Evolutionary conservation across 2,888 invertebrate genomes (phyloP).

Genomic region (Parnassius glacialis): DNA sequence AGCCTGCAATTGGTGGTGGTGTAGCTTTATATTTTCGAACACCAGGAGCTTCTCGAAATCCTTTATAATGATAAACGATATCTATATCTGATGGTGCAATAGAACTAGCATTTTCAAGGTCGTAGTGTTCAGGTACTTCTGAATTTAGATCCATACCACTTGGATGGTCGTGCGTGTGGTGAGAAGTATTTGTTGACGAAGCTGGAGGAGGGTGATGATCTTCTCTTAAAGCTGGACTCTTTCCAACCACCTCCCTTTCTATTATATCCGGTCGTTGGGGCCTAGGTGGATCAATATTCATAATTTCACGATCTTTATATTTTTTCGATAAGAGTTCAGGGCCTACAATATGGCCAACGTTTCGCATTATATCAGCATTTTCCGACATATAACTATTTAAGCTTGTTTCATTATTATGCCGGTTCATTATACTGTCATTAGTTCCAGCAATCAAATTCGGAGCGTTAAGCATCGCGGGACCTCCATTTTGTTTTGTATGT

Average conservation of each 20-base stretch:
- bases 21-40: conserved; percentile 93
- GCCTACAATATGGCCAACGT: conserved; percentile 89
- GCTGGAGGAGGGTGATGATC: conserved; percentile 91
- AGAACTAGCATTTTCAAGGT: conserved; percentile 97
- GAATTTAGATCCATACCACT: conserved; percentile 87
- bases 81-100: conserved; percentile 99
- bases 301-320: conserved; percentile 92
- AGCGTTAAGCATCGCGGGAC: conserved; percentile 85
- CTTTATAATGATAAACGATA: conserved; percentile 97
- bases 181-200: conserved; percentile 85
- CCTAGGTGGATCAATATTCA: conserved; percentile 85
- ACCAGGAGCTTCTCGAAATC: conserved; percentile 92
- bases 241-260: conserved; percentile 92
- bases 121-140: conserved; percentile 95
- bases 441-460: conserved; percentile 85
- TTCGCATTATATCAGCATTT: conserved; percentile 87
- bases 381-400: conserved; percentile 87
- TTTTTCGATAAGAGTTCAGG: conserved; percentile 94
- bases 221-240: conserved; percentile 89
- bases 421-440: conserved; percentile 85
- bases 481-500: conserved; percentile 90
- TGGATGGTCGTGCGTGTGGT: conserved; percentile 87
- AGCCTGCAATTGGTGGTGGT: conserved; percentile 89
- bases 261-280: conserved; percentile 96
- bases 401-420: conserved; percentile 86